Conservation (phyloP, 2,888 invertebrate genomes). For the Schizotus pectinicornis region DNA sequence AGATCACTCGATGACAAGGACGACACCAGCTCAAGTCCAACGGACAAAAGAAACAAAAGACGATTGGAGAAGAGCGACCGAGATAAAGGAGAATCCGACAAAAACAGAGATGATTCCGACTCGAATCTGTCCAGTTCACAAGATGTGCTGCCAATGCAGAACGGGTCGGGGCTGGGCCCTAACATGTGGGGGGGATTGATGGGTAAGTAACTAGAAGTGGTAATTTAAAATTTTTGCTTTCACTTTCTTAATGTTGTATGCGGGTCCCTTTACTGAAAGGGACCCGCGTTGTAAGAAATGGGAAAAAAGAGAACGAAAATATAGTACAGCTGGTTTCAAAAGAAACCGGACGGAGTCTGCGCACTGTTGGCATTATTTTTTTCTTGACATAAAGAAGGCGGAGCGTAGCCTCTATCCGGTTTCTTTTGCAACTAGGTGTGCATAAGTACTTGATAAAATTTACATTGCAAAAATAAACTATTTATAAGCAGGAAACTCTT, state of each 20-base stretch:
- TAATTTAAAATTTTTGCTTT: constrained; percentile 32
- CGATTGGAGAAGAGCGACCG: constrained; percentile 34
- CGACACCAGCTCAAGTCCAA: constrained; percentile 55
- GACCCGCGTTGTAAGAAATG: too few species aligned
- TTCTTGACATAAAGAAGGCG: too few species aligned
- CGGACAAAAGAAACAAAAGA: constrained; percentile 43
- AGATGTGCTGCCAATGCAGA: constrained; percentile 47
- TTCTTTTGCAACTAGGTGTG: too few species aligned
- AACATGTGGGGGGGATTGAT: constrained; percentile 57
- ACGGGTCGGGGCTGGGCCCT: constrained; percentile 45
- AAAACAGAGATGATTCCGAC: constrained; percentile 57
- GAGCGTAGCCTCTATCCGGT: too few species aligned
- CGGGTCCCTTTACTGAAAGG: too few species aligned
- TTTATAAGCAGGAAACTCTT: too few species aligned
- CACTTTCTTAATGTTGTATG: constrained; percentile 1
- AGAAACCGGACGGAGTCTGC: too few species aligned
- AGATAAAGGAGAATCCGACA: constrained; percentile 58
- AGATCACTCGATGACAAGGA: constrained; percentile 58
- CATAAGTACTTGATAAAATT: too few species aligned
- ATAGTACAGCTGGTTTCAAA: too few species aligned
- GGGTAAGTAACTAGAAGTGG: constrained; percentile 40
- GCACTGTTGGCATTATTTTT: too few species aligned
- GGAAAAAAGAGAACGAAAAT: too few species aligned
- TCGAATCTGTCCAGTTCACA: constrained; percentile 55
- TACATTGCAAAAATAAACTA: too few species aligned